These are phyloP conservation scores for Lasioglossum calceatum DNA, from an alignment of 2,888 invertebrate genomes.

Conservation along the genomic window DNA sequence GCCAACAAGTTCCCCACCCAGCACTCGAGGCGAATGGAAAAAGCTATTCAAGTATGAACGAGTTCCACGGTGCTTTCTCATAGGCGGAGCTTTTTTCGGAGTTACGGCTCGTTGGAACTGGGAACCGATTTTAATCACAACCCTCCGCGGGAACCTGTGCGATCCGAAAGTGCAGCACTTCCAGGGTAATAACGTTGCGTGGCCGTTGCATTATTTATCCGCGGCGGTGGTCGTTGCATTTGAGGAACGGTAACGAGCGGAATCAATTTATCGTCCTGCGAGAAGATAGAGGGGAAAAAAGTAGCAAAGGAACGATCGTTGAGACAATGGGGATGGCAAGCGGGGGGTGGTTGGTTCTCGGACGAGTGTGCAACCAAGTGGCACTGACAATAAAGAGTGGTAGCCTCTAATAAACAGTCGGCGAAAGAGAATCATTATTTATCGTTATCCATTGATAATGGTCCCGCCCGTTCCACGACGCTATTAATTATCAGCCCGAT, in stretches of 20 bases:
- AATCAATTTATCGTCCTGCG: conserved; percentile 38
- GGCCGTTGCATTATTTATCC: conserved; percentile 17
- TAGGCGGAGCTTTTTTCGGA: neutral
- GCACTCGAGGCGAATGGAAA: conserved; percentile 8
- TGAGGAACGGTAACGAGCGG: conserved; percentile 24
- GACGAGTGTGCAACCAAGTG: conserved; percentile 60
- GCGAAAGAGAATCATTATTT: conserved; percentile 67
- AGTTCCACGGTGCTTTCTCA: conserved; percentile 6
- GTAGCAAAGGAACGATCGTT: conserved; percentile 28
- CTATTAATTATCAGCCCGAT: conserved; percentile 68
- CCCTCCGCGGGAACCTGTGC: neutral
- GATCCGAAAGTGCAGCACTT: conserved; percentile 10
- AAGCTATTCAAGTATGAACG: neutral
- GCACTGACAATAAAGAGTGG: conserved; percentile 66
- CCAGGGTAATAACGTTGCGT: neutral
- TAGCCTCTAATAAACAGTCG: conserved; percentile 61
- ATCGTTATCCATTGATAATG: conserved; percentile 68
- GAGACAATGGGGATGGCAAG: conserved; percentile 49
- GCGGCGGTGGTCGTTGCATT: neutral
- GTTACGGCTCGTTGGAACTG: conserved; percentile 1
- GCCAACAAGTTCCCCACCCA: conserved; percentile 9
- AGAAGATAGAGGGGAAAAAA: neutral
- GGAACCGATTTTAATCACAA: conserved; percentile 24
- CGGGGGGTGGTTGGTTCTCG: neutral
- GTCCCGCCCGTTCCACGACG: conserved; percentile 43